A percentile compares a stretch with the other conserved stretches of the same genome.
Evolutionary conservation across 2,888 invertebrate species (phyloP).

Genomic region (Keiferia lycopersicella): DNA sequence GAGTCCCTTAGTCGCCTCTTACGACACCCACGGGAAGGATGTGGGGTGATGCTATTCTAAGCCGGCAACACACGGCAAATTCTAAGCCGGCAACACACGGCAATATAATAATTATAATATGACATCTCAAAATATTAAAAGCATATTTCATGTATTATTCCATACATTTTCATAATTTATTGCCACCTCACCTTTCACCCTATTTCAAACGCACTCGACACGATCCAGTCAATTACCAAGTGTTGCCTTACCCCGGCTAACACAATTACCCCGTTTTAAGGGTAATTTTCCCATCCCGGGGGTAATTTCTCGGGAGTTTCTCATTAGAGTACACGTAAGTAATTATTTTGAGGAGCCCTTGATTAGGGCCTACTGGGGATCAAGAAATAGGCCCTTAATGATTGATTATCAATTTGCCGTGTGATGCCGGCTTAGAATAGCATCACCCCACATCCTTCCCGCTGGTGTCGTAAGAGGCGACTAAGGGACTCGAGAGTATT

Average conservation of each 20-base stretch:
- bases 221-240: conserved; percentile 37
- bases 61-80: too few species aligned
- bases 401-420: too few species aligned
- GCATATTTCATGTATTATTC: background rate
- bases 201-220: conserved; percentile 26
- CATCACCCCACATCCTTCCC: too few species aligned
- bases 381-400: background rate
- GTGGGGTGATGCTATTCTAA: too few species aligned
- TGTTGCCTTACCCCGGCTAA: conserved; percentile 33
- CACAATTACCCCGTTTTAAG: conserved; percentile 34
- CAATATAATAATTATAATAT: too few species aligned
- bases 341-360: conserved; percentile 21
- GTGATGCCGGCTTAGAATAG: too few species aligned
- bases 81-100: too few species aligned
- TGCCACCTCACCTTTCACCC: conserved; percentile 6
- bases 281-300: conserved; percentile 26
- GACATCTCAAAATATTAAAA: background rate
- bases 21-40: too few species aligned
- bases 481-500: too few species aligned
- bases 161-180: background rate
- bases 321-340: conserved; percentile 25
- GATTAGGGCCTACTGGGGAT: conserved; percentile 1
- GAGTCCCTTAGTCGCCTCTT: too few species aligned
- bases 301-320: conserved; percentile 29
- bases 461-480: too few species aligned